phyloP scores from a whole-genome alignment of 2,888 invertebrate species.

The Cerceris rybyensis region DNA sequence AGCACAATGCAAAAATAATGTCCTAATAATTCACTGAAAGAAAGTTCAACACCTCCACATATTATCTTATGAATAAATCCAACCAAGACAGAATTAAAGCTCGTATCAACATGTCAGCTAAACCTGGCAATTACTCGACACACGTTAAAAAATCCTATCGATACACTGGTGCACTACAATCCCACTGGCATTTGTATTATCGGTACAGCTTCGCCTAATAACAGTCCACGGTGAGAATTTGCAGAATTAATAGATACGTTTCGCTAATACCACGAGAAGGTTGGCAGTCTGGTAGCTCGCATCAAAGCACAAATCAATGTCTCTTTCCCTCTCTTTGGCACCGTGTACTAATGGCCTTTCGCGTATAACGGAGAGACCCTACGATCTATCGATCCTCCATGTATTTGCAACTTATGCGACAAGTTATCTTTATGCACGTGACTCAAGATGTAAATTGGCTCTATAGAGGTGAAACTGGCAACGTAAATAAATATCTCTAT shows the following conservation, averaged over 20 bases:
- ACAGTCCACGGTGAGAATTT: constrained; percentile 28
- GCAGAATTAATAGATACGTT: constrained; percentile 53
- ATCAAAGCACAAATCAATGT: constrained; percentile 47
- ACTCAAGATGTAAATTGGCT: constrained; percentile 53
- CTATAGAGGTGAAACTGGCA: constrained; percentile 38
- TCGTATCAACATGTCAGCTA: too few species aligned
- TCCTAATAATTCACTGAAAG: too few species aligned
- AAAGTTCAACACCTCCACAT: too few species aligned
- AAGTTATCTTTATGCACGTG: constrained; percentile 49
- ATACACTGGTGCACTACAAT: too few species aligned
- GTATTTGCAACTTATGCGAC: constrained; percentile 32
- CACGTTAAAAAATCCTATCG: too few species aligned
- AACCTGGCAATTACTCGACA: too few species aligned
- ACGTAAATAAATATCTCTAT: constrained; percentile 58
- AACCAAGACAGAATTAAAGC: too few species aligned
- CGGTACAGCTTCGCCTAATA: constrained; percentile 12
- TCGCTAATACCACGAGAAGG: constrained; percentile 41
- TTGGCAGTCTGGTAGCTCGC: constrained; percentile 41
- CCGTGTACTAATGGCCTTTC: constrained; percentile 45
- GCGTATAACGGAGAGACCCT: constrained; percentile 47
- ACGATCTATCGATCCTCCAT: constrained; percentile 41
- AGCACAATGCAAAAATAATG: too few species aligned
- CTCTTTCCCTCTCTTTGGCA: constrained; percentile 5
- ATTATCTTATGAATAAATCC: too few species aligned
- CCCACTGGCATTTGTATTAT: neutral